These are phyloP conservation scores for Morelia viridis DNA, from an alignment of 2,797 vertebrate genomes.

Conservation along the genomic window DNA sequence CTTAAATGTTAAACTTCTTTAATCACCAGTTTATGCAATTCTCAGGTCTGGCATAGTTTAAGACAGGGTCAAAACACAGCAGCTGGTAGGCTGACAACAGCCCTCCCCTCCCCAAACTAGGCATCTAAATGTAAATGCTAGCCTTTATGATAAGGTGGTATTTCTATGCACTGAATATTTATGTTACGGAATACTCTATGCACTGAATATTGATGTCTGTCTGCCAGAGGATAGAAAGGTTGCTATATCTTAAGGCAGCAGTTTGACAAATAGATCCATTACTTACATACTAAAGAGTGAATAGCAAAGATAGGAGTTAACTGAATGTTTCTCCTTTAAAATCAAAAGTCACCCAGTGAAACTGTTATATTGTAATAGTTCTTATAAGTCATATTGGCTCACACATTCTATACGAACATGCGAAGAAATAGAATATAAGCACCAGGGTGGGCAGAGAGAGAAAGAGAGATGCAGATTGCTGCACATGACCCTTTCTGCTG, in stretches of 20 bases:
- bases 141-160: neutral
- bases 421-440: neutral
- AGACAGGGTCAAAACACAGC: neutral
- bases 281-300: neutral
- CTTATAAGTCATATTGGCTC: slow-evolving; percentile 4
- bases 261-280: neutral
- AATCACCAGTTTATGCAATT: neutral
- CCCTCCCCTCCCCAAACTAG: neutral
- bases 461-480: neutral
- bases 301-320: slow-evolving; percentile 23
- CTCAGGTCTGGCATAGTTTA: neutral
- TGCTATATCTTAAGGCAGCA: neutral
- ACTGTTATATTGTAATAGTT: slow-evolving; percentile 12
- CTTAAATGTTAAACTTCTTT: neutral
- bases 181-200: neutral
- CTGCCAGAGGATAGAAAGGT: neutral
- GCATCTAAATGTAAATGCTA: slow-evolving; percentile 8
- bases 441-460: neutral
- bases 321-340: neutral
- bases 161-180: slow-evolving; percentile 15
- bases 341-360: slow-evolving; percentile 1
- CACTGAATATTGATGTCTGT: neutral
- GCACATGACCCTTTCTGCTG: neutral
- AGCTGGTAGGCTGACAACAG: neutral
- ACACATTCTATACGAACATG: neutral